Base-by-base conservation (phyloP, 2,113 vertebrate species). In the Malaclemys terrapin region DNA sequence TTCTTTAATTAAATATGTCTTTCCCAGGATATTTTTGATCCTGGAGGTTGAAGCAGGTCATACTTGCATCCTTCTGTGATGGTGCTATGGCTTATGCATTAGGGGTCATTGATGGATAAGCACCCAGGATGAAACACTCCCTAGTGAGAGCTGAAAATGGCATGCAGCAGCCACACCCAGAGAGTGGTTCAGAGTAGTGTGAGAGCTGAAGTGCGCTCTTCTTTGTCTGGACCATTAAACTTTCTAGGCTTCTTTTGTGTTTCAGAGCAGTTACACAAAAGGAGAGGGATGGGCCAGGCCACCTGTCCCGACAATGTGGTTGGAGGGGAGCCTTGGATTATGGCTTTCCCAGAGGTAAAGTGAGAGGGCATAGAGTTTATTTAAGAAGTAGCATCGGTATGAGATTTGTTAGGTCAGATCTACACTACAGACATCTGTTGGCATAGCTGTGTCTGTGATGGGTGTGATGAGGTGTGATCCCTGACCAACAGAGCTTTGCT, bases 11-110 rank as follows among this genome's bases (percentile, higher is more conserved):
- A 89, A 85, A 95, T 87, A 90, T 93, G 93, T 82, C 69, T 93
- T 85, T 93, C 80, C 35, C 49, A 88, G 29, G 49, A 80, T 53
- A 96, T n/a, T n/a, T 90, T 92, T 78, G 45, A 94, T 90, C 90
- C 89, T 95, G 83, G 82, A 93, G 42, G 91, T 94, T 89, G 94
- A 75, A 93, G 72, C 52, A 92, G 89, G 62, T 93, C 79, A 95
- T 53, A 27, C 76, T 84, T 25, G 87, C 85, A 85, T 91, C 57
- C 57, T 89, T 94, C 62, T 82, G 1, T 0, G 56, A 22, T 89
- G 85, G 6, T 78, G 56, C 25, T 93, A 80, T 29, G 10, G 11
- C 20, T 93, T 80, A 89, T 82, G 6, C 38, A 76, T 85, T 84
- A 56, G 76, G 54, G 38, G 7, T 56, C 59, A 84, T 50, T 27